These are phyloP conservation scores for Limnephilus auricula DNA, from an alignment of 2,888 invertebrate species.

Conservation along the genomic window DNA sequence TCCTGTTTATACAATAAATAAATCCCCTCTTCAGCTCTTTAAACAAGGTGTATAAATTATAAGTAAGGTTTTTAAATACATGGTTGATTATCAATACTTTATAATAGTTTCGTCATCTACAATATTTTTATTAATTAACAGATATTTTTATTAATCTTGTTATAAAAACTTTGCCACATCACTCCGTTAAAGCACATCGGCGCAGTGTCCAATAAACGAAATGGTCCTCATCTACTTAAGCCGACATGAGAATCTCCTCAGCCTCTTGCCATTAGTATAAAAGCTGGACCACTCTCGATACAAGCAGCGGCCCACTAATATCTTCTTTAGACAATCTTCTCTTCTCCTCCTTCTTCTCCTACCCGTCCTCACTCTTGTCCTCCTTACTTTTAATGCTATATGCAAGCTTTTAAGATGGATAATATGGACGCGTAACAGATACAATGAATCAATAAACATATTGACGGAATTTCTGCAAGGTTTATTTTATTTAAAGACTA, in stretches of 20 bases:
- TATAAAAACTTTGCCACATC: too few species aligned
- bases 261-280: conserved; percentile 63
- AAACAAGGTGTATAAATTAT: too few species aligned
- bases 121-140: too few species aligned
- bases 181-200: background rate
- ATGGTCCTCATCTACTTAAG: conserved; percentile 62
- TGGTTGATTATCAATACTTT: too few species aligned
- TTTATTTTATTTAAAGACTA: background rate
- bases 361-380: too few species aligned
- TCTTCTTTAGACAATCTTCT: conserved; percentile 30
- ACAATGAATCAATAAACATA: background rate
- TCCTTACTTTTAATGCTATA: conserved; percentile 25
- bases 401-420: background rate
- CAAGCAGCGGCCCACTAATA: conserved; percentile 50
- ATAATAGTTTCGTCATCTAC: too few species aligned
- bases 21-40: too few species aligned
- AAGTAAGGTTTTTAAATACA: too few species aligned
- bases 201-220: conserved; percentile 33
- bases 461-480: background rate
- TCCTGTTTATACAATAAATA: too few species aligned
- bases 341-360: background rate
- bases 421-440: background rate
- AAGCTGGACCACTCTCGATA: conserved; percentile 62
- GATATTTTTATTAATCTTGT: too few species aligned
- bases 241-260: conserved; percentile 64